These are phyloP conservation scores for Dendrolimus kikuchii DNA, from an alignment of 1,140 invertebrate genomes.

Conservation along the genomic window DNA sequence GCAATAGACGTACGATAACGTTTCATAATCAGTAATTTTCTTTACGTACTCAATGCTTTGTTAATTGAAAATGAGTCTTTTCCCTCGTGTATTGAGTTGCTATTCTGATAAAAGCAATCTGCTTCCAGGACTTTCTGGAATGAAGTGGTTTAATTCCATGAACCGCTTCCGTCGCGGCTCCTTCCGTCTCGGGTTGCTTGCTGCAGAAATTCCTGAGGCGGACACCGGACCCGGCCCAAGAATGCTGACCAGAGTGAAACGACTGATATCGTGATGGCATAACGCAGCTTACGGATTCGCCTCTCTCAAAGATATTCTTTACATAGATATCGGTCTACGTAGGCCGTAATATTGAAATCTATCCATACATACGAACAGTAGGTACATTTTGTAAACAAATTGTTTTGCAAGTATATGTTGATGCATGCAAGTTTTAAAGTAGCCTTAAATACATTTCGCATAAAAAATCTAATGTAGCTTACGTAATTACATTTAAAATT, in stretches of 20 bases:
- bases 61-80: constrained; percentile 11
- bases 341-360: no score
- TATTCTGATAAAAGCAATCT: constrained; percentile 6
- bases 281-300: constrained; percentile 35
- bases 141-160: constrained; percentile 32
- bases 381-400: no score
- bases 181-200: constrained; percentile 68
- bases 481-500: no score
- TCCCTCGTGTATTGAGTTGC: constrained; percentile 7
- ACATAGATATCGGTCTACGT: constrained; percentile 7
- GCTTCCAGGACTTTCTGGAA: constrained; percentile 22
- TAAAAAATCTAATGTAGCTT: no score
- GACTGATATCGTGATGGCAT: constrained; percentile 51
- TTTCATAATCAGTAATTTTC: constrained; percentile 15
- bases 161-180: constrained; percentile 66
- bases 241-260: constrained; percentile 55
- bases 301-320: constrained; percentile 36
- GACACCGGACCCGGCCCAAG: constrained; percentile 48
- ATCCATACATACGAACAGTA: no score
- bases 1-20: constrained; percentile 5
- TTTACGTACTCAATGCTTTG: no score
- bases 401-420: no score
- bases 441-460: no score
- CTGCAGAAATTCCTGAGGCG: constrained; percentile 56
- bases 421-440: no score